Evolutionary conservation across 2,113 vertebrate species (phyloP).

Genomic region (Dermatemys mawii): DNA sequence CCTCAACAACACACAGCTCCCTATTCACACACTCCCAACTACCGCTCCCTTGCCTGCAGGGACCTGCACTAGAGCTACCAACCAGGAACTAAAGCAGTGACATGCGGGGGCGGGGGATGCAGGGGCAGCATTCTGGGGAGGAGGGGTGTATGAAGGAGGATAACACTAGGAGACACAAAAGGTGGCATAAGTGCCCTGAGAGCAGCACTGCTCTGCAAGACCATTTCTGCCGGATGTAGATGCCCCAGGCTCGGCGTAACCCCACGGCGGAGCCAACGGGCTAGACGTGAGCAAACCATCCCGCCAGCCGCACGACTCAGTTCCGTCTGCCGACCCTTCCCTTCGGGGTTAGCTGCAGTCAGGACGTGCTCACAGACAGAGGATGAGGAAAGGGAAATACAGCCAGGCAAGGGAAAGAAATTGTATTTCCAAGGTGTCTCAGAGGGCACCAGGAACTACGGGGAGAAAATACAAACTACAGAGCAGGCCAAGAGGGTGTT

Average conservation of each 20-base stretch:
- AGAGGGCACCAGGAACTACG: neutral
- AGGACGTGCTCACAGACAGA: neutral
- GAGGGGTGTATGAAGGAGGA: no score
- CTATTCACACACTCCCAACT: neutral
- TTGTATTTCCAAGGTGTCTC: neutral
- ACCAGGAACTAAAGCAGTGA: neutral
- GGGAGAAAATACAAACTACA: neutral
- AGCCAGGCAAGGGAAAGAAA: neutral
- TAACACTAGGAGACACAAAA: neutral
- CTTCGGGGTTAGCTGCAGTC: neutral
- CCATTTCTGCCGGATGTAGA: neutral
- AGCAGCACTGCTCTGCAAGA: neutral
- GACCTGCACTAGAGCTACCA: neutral
- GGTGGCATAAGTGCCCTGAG: neutral
- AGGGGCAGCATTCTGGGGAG: neutral
- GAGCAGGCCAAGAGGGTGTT: neutral
- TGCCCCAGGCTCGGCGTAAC: neutral
- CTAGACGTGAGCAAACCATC: neutral
- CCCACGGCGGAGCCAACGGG: neutral
- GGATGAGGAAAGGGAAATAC: neutral
- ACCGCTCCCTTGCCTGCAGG: neutral
- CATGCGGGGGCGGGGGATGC: no score
- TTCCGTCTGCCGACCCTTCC: neutral
- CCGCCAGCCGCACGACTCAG: neutral
- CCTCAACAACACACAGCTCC: neutral